Conservation (phyloP, 2,113 vertebrate genomes). For the Pluvianellus socialis region DNA sequence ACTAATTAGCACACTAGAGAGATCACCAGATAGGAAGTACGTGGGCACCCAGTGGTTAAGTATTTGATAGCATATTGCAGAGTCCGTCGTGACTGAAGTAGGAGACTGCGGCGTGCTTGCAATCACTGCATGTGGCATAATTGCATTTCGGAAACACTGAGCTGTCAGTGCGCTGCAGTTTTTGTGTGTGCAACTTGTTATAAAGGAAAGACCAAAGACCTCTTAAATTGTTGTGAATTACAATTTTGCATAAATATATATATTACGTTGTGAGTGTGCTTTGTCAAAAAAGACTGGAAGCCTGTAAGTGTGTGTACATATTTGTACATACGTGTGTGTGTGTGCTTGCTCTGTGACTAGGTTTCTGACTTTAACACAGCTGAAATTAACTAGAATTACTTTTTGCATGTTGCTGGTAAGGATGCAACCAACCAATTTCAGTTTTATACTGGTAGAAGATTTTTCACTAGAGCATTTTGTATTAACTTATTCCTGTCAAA, state of each 20-base stretch:
- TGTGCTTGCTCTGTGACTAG: neutral
- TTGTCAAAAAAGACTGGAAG: constrained; percentile 27
- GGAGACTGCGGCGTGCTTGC: constrained; percentile 19
- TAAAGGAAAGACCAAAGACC: constrained; percentile 43
- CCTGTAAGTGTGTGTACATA: neutral
- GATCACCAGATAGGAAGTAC: neutral
- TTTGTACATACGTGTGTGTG: neutral
- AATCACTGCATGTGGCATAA: constrained; percentile 63
- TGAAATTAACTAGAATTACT: constrained; percentile 11
- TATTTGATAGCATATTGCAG: neutral
- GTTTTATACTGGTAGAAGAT: neutral
- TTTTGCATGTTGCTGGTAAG: neutral
- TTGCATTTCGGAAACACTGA: constrained; percentile 58
- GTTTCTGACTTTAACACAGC: neutral
- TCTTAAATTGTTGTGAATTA: constrained; percentile 35
- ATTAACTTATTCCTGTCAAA: neutral
- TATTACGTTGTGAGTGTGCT: neutral
- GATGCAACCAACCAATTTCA: constrained; percentile 7
- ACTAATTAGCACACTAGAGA: constrained; percentile 46
- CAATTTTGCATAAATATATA: constrained; percentile 29
- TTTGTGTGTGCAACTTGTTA: constrained; percentile 30
- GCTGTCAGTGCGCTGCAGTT: constrained; percentile 47
- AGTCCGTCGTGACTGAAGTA: neutral
- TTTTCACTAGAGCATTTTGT: constrained; percentile 9
- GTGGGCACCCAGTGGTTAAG: constrained; percentile 49